Evolutionary conservation across 2,113 vertebrate species (phyloP), one percentile per base, ranked within the genome.

Genomic region (Strigops habroptila): DNA sequence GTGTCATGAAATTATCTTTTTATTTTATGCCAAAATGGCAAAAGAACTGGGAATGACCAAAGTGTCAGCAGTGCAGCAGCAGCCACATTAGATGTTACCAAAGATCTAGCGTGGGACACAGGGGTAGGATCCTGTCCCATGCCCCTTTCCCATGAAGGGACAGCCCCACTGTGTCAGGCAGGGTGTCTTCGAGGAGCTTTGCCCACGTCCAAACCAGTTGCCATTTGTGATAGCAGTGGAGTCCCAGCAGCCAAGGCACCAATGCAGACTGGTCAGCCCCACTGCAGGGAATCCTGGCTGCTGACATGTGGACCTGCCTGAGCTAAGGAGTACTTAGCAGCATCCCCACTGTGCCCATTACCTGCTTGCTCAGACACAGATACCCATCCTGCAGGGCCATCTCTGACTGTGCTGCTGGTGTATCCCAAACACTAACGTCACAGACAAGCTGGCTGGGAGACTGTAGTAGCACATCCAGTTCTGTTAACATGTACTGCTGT

Each of bases 101-200:
- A 25, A 82, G 79, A 68, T n/a, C 51, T 65, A 79, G 7, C 3
- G 0, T 8, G 12, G 43, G 37, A 5, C 70, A 79, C 3, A 15
- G 57, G 93, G 16, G 22, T 60, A 51, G 46, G 64, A 59, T 49
- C 0, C 0, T 18, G 37, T 60, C 35, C 27, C 71, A 21, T 1
- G 0, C 41, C 49, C 4, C 0, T 27, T 48, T 60, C 64, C 81
- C 64, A 52, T 0, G 1, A 85, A 2, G 2, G 27, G 44, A 52
- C 24, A 43, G 62, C n/a, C 69, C 27, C 0, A 0, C 31, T 28
- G 18, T 31, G 4, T 33, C 63, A 60, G 78, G 41, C 52, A n/a
- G 44, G 62, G 43, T 30, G 21, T 37, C 75, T 71, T 16, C 69
- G 37, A 24, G 3, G 14, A 78, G 55, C 73, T 81, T 52, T 83